These are phyloP conservation scores for Drosophila fulvimacula DNA, from an alignment of 2,888 invertebrate genomes.

Conservation along the genomic window DNA sequence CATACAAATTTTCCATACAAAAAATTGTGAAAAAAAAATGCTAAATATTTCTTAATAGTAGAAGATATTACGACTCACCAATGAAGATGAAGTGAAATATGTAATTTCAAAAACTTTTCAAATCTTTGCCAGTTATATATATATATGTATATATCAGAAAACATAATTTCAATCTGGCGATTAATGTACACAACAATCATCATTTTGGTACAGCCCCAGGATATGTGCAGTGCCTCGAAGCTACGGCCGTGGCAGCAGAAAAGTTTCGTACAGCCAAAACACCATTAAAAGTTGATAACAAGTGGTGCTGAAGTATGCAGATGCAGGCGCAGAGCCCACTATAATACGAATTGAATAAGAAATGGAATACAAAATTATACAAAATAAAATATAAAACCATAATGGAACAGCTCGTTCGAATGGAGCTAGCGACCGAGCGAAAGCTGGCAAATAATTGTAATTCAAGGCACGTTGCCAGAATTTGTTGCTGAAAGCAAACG, in stretches of 20 bases:
- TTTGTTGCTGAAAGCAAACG: conserved; percentile 74
- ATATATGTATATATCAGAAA: conserved; percentile 32
- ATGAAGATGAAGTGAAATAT: not conserved
- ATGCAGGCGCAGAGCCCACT: conserved; percentile 36
- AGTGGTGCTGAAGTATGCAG: conserved; percentile 65
- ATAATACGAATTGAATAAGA: conserved; percentile 33
- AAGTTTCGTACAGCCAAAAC: conserved; percentile 47
- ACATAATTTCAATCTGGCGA: conserved; percentile 54
- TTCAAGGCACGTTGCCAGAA: conserved; percentile 74
- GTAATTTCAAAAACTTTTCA: conserved; percentile 10
- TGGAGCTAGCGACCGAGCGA: conserved; percentile 15
- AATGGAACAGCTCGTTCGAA: conserved; percentile 45
- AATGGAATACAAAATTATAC: not conserved
- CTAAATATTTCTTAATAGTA: not conserved
- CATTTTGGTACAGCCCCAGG: conserved; percentile 48
- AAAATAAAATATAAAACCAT: conserved; percentile 23
- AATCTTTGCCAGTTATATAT: conserved; percentile 1
- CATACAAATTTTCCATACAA: too few relatives aligned
- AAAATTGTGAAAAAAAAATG: not conserved
- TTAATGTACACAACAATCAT: conserved; percentile 58
- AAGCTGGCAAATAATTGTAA: conserved; percentile 65
- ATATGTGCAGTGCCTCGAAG: conserved; percentile 33
- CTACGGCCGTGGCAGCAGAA: conserved; percentile 12
- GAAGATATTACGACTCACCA: not conserved
- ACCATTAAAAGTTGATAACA: conserved; percentile 74